Percentiles rank a stretch among this genome's conserved stretches.
Conservation (phyloP, 2,113 vertebrate genomes). For the Pandion haliaetus region DNA sequence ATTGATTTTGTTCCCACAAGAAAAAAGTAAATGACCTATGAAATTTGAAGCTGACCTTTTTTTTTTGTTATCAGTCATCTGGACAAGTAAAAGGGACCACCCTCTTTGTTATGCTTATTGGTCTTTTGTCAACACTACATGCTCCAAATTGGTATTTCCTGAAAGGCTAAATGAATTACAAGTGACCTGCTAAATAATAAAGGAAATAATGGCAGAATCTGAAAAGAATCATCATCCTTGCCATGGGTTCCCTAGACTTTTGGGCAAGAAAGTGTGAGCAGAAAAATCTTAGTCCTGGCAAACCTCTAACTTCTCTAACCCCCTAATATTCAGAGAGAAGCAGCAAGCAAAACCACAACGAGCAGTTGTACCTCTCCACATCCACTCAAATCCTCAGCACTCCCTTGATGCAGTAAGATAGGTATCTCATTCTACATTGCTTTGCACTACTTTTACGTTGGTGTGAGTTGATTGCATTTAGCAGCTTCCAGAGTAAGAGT, state of each 20-base stretch:
- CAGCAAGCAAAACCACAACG: not conserved
- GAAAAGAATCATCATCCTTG: not conserved
- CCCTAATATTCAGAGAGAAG: not conserved
- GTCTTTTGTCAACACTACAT: slow-evolving; percentile 54
- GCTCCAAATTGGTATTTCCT: slow-evolving; percentile 44
- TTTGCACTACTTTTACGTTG: not conserved
- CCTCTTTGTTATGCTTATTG: slow-evolving; percentile 72
- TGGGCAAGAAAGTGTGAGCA: not conserved
- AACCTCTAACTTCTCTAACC: not conserved
- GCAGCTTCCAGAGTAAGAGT: not conserved
- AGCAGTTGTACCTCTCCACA: not conserved
- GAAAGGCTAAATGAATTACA: slow-evolving; percentile 69
- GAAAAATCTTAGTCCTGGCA: not conserved
- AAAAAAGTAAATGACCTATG: slow-evolving; percentile 74
- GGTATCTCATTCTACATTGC: not conserved
- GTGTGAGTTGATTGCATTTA: not conserved
- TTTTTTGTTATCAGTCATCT: slow-evolving; percentile 68
- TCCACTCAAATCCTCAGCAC: not conserved
- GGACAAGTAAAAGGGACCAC: slow-evolving; percentile 63
- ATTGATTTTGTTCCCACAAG: slow-evolving; percentile 29
- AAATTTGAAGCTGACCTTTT: slow-evolving; percentile 74
- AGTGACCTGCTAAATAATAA: slow-evolving; percentile 10
- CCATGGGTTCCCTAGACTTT: not conserved
- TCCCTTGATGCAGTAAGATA: not conserved
- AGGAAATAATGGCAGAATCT: not conserved